Conservation (phyloP, 2,888 invertebrate species). For the Exocentrus adspersus region DNA sequence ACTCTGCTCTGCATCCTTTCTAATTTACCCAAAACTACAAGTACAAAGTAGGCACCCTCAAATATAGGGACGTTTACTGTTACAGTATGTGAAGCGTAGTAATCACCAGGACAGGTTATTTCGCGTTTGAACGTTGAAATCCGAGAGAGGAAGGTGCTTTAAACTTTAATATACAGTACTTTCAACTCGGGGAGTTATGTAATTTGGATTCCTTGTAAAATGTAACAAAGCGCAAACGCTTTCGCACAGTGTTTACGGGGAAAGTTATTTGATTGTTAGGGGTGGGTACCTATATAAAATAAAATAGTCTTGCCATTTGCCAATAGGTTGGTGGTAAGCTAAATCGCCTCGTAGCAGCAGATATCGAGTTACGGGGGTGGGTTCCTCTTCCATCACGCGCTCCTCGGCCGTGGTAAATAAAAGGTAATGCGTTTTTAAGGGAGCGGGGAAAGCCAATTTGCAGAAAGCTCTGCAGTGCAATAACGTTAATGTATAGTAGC, state of each 20-base stretch:
- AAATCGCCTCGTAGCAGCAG: too few species aligned
- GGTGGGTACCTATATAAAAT: background rate
- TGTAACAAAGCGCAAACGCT: background rate
- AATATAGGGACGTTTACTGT: background rate
- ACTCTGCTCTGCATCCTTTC: background rate
- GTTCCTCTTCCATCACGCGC: background rate
- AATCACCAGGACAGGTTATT: background rate
- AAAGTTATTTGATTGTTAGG: background rate
- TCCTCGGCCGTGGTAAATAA: background rate
- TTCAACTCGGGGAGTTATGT: background rate
- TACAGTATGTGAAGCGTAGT: background rate
- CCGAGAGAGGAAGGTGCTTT: constrained; percentile 8
- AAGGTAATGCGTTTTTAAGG: constrained; percentile 20
- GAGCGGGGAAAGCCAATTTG: constrained; percentile 33
- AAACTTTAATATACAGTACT: constrained; percentile 7
- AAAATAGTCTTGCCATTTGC: too few species aligned
- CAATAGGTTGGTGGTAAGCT: too few species aligned
- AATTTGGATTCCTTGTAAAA: constrained; percentile 1
- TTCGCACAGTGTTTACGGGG: background rate
- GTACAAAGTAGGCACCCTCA: background rate
- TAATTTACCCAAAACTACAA: background rate
- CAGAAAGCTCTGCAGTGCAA: constrained; percentile 41
- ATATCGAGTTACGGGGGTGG: background rate
- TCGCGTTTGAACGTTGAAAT: too few species aligned
- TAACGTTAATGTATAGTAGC: constrained; percentile 33